Conservation (phyloP, 2,888 invertebrate species). For the Odontocerum albicorne region DNA sequence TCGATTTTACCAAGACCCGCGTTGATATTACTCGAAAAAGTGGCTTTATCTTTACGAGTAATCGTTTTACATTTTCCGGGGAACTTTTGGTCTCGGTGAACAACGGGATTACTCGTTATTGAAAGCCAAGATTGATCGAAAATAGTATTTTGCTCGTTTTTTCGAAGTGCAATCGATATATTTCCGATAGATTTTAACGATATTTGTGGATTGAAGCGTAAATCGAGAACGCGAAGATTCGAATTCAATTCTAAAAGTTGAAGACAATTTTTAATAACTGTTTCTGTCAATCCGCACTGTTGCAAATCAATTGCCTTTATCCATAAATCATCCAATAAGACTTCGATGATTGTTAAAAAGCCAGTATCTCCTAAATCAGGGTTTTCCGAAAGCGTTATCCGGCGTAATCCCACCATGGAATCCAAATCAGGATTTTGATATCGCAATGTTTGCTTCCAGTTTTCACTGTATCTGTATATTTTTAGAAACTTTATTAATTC, state of each 20-base stretch:
- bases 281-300: conserved; percentile 71
- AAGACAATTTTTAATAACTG: conserved; percentile 57
- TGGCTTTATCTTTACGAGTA: conserved; percentile 8
- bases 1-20: conserved; percentile 6
- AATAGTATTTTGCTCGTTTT: conserved; percentile 43
- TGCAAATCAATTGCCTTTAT: conserved; percentile 78
- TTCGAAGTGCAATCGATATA: conserved; percentile 52
- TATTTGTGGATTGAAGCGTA: conserved; percentile 62
- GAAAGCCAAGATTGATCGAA: conserved; percentile 16
- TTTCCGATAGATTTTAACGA: conserved; percentile 51
- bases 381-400: conserved; percentile 71
- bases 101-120: background rate
- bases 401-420: conserved; percentile 70
- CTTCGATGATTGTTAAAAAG: conserved; percentile 61
- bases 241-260: conserved; percentile 65
- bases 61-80: conserved; percentile 2
- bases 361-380: conserved; percentile 68
- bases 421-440: conserved; percentile 74
- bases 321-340: conserved; percentile 78
- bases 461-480: conserved; percentile 73
- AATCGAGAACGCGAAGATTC: conserved; percentile 68
- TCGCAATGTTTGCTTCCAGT: conserved; percentile 80
- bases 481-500: conserved; percentile 72
- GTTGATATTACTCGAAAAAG: too few species aligned
- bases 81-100: conserved; percentile 12